Evolutionary conservation across 2,113 vertebrate genomes (phyloP).

Genomic region (Dicentrarchus labrax): DNA sequence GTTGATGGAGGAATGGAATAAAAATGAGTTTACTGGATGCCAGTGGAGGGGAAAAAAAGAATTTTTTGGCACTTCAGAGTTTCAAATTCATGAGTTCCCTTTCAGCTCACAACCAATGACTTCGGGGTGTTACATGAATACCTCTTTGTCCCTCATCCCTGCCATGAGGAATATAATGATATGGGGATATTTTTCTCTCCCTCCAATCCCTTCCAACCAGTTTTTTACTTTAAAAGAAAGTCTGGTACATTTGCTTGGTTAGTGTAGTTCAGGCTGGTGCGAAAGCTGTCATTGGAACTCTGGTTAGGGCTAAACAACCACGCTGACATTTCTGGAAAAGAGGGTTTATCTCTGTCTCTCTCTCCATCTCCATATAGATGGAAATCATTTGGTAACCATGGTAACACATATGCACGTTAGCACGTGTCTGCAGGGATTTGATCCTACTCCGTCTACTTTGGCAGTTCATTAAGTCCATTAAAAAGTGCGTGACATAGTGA

Average conservation of each 20-base stretch:
- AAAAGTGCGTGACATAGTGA: not conserved
- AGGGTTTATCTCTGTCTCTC: not conserved
- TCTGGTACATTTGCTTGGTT: not conserved
- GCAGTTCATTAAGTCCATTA: slow-evolving; percentile 1
- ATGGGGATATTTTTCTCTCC: not conserved
- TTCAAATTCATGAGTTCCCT: slow-evolving; percentile 27
- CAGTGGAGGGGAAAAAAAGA: slow-evolving; percentile 6
- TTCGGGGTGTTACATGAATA: slow-evolving; percentile 14
- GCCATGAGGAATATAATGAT: not conserved
- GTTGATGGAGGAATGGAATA: slow-evolving; percentile 41
- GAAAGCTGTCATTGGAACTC: not conserved
- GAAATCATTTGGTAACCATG: not conserved
- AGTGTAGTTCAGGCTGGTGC: not conserved
- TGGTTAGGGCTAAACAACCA: not conserved
- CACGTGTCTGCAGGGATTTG: not conserved
- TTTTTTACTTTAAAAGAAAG: not conserved
- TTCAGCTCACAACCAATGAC: slow-evolving; percentile 11
- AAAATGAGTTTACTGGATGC: slow-evolving; percentile 10
- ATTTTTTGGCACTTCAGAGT: slow-evolving; percentile 16
- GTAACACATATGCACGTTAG: not conserved
- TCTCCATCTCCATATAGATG: not conserved
- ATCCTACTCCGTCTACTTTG: not conserved
- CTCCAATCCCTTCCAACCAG: fast-evolving
- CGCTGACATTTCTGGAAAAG: not conserved
- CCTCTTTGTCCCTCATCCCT: not conserved